phyloP scores from a whole-genome alignment of 2,797 vertebrate species.

The Allobates femoralis region DNA sequence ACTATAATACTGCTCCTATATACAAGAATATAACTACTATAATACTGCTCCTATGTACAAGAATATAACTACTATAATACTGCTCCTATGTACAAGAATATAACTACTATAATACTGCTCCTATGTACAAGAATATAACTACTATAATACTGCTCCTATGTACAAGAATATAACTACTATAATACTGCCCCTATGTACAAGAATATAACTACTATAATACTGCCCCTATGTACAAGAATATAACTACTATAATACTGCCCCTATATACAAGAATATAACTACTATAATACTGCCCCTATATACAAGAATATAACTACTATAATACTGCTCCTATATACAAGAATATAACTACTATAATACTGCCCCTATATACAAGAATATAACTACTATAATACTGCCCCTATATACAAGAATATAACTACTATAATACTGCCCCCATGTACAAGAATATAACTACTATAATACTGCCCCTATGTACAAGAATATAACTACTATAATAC shows the following conservation, averaged over 20 bases:
- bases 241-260: constrained; percentile 6
- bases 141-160: too few relatives aligned
- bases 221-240: constrained; percentile 13
- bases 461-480: background rate
- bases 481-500: too few relatives aligned
- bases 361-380: background rate
- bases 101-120: too few relatives aligned
- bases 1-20: too few relatives aligned
- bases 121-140: too few relatives aligned
- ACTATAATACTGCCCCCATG: constrained; percentile 1
- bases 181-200: too few relatives aligned
- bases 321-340: constrained; percentile 1
- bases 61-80: too few relatives aligned
- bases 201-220: too few relatives aligned
- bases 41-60: too few relatives aligned
- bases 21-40: too few relatives aligned
- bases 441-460: constrained; percentile 14
- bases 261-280: constrained; percentile 19
- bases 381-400: constrained; percentile 10
- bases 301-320: constrained; percentile 21
- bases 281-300: constrained; percentile 13
- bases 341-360: constrained; percentile 15
- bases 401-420: constrained; percentile 11
- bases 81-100: too few relatives aligned
- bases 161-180: too few relatives aligned